Evolutionary conservation across 2,888 invertebrate species (phyloP).

Genomic region (Drosophila hamatofila): DNA sequence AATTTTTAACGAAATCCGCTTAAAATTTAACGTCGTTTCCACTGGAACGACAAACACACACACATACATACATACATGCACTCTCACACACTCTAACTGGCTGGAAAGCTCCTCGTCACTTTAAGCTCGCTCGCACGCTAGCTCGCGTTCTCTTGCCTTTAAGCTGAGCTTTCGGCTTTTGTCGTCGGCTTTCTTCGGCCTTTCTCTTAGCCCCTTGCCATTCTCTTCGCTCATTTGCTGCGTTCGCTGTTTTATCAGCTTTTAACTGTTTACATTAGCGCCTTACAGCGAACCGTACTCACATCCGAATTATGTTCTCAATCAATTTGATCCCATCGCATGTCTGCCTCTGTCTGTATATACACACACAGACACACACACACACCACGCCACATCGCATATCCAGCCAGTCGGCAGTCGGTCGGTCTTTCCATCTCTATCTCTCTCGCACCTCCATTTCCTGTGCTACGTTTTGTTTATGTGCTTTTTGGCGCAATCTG

Average conservation of each 20-base stretch:
- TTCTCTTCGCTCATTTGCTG: conserved; percentile 6
- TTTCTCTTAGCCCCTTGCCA: conserved; percentile 6
- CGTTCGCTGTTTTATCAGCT: conserved; percentile 12
- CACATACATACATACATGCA: not conserved
- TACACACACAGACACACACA: not conserved
- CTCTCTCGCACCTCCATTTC: conserved; percentile 34
- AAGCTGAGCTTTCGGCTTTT: conserved; percentile 19
- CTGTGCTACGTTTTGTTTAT: conserved; percentile 53
- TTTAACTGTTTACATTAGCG: conserved; percentile 21
- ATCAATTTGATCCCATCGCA: conserved; percentile 15
- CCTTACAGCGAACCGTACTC: conserved; percentile 15
- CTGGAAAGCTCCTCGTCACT: conserved; percentile 27
- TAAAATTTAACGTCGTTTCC: conserved; percentile 18
- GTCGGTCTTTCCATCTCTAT: not conserved
- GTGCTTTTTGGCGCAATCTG: conserved; percentile 35
- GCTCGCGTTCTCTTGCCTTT: not conserved
- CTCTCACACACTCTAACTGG: not conserved
- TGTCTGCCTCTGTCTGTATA: conserved; percentile 4
- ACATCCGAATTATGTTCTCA: conserved; percentile 13
- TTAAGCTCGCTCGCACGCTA: conserved; percentile 1
- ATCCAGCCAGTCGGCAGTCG: conserved; percentile 8
- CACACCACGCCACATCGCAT: not conserved
- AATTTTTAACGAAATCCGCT: conserved; percentile 24
- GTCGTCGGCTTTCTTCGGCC: conserved; percentile 1
- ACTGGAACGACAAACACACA: conserved; percentile 4